Evolutionary conservation across 2,888 invertebrate species (phyloP), one percentile per base, ranked within the genome.

Genomic region (Nomada flava): DNA sequence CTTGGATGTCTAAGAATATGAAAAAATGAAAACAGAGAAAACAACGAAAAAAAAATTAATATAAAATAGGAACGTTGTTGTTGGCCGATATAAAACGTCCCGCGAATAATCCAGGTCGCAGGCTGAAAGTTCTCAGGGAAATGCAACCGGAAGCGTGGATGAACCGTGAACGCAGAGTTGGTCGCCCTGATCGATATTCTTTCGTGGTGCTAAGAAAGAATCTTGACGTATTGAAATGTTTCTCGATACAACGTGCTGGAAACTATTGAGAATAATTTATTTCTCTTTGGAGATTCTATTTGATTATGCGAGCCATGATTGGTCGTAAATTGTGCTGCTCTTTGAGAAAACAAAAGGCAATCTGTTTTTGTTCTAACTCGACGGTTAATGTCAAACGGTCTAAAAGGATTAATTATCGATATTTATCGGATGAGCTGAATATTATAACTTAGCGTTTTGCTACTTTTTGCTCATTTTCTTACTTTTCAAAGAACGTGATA

Each of bases 111-210:
- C 53, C 55, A 65, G 74, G 20, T 75, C 75, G 82, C 82, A 71
- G 76, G 68, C 63, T 72, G 67, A 71, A 67, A 70, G 74, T 84
- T 84, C 84, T 85, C 87, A 86, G 85, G 84, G 84, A 86, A 84
- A 79, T 67, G 79, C 78, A 79, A 78, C 72, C 57, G 69, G 23
- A 68, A 59, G 60, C 77, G 64, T 57, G 26, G 60, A 50, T 63
- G 50, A 80, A 68, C 29, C 42, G 44, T 67, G 64, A 77, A 69
- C 50, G 59, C 60, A 44, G 60, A 67, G 52, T 57, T 70, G 74
- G 42, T 47, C 59, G 42, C 36, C 42, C 44, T 62, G 69, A 67
- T 75, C 69, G 60, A 81, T 81, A 52, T 79, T 65, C 65, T 70
- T 80, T 80, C 64, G 53, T 47, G 63, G 44, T 29, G 59, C 44